Conservation (phyloP, 2,888 invertebrate genomes). For the Ischnura elegans region DNA sequence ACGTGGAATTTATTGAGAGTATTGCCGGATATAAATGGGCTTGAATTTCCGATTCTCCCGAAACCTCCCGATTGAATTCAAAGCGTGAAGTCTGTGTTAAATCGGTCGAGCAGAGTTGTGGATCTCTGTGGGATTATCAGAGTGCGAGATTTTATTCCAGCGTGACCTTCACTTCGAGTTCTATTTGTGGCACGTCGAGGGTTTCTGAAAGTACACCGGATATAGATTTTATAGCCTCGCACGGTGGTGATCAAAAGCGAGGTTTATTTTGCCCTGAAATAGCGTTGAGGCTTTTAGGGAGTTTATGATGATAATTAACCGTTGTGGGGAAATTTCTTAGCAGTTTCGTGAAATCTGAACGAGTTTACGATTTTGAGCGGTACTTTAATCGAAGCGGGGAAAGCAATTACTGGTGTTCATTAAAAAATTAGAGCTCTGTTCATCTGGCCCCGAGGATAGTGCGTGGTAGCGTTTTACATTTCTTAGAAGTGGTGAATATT, state of each 20-base stretch:
- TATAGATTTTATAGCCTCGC: slow-evolving; percentile 36
- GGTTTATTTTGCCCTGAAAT: background rate
- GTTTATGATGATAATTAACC: background rate
- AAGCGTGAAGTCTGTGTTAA: background rate
- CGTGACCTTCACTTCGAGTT: slow-evolving; percentile 12
- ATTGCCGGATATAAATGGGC: background rate
- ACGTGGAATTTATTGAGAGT: background rate
- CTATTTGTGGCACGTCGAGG: slow-evolving; percentile 39
- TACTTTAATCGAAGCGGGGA: no score
- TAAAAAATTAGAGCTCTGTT: no score
- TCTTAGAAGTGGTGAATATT: no score
- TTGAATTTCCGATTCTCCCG: background rate
- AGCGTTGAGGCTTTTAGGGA: background rate
- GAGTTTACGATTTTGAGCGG: background rate
- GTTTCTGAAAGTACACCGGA: slow-evolving; percentile 39
- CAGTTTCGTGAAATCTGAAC: background rate
- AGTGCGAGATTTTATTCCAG: background rate
- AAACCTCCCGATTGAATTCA: background rate
- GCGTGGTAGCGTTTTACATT: no score
- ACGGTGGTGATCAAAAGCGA: background rate
- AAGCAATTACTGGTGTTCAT: no score
- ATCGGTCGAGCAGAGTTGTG: background rate
- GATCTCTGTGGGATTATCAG: background rate
- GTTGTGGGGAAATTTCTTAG: background rate
- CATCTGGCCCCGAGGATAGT: no score